Conservation (phyloP, 2,888 invertebrate species). For the Coelogynopora nodosa region DNA sequence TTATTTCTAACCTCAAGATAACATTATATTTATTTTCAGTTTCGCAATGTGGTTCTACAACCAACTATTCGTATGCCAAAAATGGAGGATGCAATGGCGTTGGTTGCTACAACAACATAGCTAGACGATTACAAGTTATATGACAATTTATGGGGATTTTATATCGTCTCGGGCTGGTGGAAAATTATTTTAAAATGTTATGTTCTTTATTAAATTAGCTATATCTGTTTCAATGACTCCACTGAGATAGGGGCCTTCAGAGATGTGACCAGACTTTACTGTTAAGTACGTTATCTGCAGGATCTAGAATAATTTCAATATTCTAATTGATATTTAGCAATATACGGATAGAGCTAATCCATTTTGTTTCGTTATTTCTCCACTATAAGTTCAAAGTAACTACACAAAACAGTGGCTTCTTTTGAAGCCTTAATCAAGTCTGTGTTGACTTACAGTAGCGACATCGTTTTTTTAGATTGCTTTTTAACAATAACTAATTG, state of each 20-base stretch:
- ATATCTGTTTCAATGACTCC: background rate
- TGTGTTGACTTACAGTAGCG: too few relatives aligned
- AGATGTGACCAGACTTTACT: too few relatives aligned
- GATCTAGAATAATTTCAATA: too few relatives aligned
- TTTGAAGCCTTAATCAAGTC: too few relatives aligned
- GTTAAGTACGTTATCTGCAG: too few relatives aligned
- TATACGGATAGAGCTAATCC: too few relatives aligned
- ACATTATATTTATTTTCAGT: background rate
- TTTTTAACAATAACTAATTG: too few relatives aligned
- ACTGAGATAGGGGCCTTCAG: background rate
- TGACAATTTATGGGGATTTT: background rate
- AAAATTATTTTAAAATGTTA: background rate
- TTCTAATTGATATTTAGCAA: too few relatives aligned
- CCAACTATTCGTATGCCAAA: background rate
- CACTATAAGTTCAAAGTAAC: too few relatives aligned
- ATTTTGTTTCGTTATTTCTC: too few relatives aligned
- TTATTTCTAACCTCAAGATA: background rate
- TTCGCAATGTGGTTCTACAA: background rate
- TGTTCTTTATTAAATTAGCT: background rate
- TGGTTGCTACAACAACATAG: background rate
- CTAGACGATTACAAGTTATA: background rate
- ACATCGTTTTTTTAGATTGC: too few relatives aligned
- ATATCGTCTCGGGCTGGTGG: background rate
- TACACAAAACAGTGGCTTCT: too few relatives aligned
- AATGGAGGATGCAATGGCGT: background rate